Base-by-base conservation (phyloP, 1,140 invertebrate genomes). In the Danaus melanippus region DNA sequence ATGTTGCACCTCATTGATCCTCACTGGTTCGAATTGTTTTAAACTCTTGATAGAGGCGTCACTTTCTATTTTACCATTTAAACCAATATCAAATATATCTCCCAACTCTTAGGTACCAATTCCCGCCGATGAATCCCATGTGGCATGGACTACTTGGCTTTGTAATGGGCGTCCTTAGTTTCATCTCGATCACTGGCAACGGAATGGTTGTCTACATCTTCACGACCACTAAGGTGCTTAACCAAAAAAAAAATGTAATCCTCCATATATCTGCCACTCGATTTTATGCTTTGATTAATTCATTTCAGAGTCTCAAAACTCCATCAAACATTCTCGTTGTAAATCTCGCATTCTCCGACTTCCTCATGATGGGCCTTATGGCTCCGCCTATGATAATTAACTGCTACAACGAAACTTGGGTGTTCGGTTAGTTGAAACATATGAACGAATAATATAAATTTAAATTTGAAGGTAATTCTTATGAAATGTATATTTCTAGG, bases 131-230 rank as follows among this genome's bases (percentile, higher is more conserved):
- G 88, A 90, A 91, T 62, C 90, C 90, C 17, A 63, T 91, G 43
- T 92, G 90, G 90, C 91, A 92, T 71, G 90, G 89, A 60, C 79
- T 92, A 11, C 79, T 92, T 46, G 92, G 91, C 9, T 88, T 92
- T 56, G 89, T 89, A 40, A 91, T 92, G 66, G 84, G 87, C 43
- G 65, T 88, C 17, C 85, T 92, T 32, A 91, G 90, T n/a, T 83
- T 91, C 42, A 83, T 95, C 50, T 92, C 93, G 8, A 79, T 94
- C 12, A 64, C 88, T 50, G 96, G 95, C 55, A 97, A 97, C 71
- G 91, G 92, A 21, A 91, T 96, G 87, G 95, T 97, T 39, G 89
- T 96, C 55, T 96, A 94, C 82, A 94, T 97, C 58, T 97, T 96
- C 83, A 87, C 89, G 42, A 76, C 79, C 46, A 87, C 86, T 50